phyloP scores from a whole-genome alignment of 2,888 invertebrate genomes.

The Cheilosia soror region DNA sequence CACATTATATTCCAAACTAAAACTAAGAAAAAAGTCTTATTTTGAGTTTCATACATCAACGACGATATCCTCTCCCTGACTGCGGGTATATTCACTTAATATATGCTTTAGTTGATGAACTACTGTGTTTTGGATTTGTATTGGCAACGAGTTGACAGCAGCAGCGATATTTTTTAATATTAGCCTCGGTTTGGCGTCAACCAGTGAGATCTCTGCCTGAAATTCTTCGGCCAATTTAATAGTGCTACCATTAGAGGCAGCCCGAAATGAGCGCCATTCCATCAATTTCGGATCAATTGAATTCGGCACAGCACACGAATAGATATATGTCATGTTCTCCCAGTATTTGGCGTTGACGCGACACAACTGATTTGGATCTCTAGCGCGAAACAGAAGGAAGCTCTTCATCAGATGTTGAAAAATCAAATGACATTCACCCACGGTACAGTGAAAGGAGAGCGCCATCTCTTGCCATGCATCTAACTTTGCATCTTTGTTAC shows the following conservation, averaged over 20 bases:
- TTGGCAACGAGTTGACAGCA: conserved; percentile 60
- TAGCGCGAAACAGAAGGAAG: conserved; percentile 48
- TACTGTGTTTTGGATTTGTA: conserved; percentile 42
- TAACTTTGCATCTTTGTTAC: conserved; percentile 47
- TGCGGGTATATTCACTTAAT: conserved; percentile 30
- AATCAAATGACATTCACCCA: conserved; percentile 64
- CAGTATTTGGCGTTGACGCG: conserved; percentile 66
- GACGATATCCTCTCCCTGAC: conserved; percentile 51
- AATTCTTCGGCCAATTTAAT: conserved; percentile 66
- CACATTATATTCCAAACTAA: not conserved
- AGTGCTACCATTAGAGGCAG: conserved; percentile 40
- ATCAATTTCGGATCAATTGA: conserved; percentile 46
- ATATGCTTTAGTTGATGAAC: conserved; percentile 42
- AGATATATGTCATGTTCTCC: conserved; percentile 67
- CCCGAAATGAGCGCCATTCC: conserved; percentile 51
- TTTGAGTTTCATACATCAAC: conserved; percentile 47
- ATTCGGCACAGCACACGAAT: conserved; percentile 60
- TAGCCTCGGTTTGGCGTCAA: conserved; percentile 54
- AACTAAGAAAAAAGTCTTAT: not conserved
- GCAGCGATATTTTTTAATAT: conserved; percentile 60
- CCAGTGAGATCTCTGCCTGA: conserved; percentile 64
- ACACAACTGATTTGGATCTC: conserved; percentile 56
- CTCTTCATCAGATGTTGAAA: conserved; percentile 67
- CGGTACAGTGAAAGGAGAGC: conserved; percentile 60
- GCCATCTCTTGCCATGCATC: conserved; percentile 70